Base-by-base conservation (phyloP, 2,113 vertebrate genomes). In the Pholis gunnellus region DNA sequence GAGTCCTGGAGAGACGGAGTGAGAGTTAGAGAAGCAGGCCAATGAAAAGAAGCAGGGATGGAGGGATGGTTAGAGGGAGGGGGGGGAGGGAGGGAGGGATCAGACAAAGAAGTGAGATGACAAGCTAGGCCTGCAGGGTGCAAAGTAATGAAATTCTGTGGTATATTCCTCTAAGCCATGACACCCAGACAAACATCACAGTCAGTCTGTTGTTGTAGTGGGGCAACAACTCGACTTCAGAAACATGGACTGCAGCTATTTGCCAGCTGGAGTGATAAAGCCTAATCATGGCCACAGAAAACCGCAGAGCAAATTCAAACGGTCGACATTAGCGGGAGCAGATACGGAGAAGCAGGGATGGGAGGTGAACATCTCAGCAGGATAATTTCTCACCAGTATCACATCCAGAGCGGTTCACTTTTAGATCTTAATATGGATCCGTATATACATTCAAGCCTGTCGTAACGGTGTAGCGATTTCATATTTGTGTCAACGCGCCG, bases 61-160 rank as follows among this genome's bases (percentile, higher is more conserved):
- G 87, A 88, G 87, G 88, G 89, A 88, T 85, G 88, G 78, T 84
- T 88, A n/a, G 85, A 74, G 81, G 90, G 81, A 61, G 74, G 84
- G 81, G 83, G 84, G 73, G 83, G 86, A 87, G 87, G 86, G 89
- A 87, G 83, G 86, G 75, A 70, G 76, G 78, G 78, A 67, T 88
- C 83, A 93, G 91, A 94, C 93, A 91, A 89, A 91, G 90, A 93
- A 89, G 86, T 84, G 90, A 93, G 92, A 91, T 89, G 93, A 94
- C 92, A 93, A 85, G 90, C 87, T 78, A 78, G 87, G 87, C 86
- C 93, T 90, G 87, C 89, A 52, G 91, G 92, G 81, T 61, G 78
- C 72, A 72, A 85, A 87, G 82, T 94, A 94, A 93, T 93, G 90
- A 88, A 89, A 92, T 93, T 93, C 91, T 84, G 89, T 75, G 85